These are phyloP conservation scores for Rhyacophila evoluta DNA, from an alignment of 2,888 invertebrate species.

Conservation along the genomic window DNA sequence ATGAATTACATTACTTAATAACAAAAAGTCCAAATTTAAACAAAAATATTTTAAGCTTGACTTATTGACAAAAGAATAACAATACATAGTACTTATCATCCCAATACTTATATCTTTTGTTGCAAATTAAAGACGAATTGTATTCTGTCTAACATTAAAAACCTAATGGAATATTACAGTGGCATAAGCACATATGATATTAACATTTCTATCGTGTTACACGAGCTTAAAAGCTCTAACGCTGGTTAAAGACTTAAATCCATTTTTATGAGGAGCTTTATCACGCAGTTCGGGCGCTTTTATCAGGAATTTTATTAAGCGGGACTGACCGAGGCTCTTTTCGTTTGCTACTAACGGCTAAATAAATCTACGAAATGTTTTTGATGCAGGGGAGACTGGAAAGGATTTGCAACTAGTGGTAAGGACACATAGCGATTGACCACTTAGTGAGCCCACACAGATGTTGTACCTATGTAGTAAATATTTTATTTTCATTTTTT, in stretches of 20 bases:
- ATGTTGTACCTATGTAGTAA: no score
- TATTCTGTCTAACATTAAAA: no score
- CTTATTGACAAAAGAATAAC: no score
- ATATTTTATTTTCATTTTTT: no score
- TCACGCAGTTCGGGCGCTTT: not conserved
- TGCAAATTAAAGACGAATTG: no score
- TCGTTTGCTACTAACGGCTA: not conserved
- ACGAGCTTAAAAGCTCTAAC: not conserved
- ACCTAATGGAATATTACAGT: not conserved
- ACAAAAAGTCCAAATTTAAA: no score
- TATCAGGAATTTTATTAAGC: conserved; percentile 22
- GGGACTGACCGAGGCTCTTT: not conserved
- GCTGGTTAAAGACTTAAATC: not conserved
- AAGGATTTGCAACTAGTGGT: not conserved
- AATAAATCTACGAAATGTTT: not conserved
- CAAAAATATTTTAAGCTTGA: no score
- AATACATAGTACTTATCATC: no score
- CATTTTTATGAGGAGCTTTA: conserved; percentile 20
- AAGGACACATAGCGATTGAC: not conserved
- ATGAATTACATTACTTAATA: no score
- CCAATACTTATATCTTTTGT: no score
- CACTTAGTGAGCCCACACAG: no score
- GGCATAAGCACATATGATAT: not conserved
- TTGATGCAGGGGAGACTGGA: not conserved
- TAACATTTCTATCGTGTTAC: not conserved